Evolutionary conservation across 2,113 vertebrate species (phyloP).

Genomic region (Amia ocellicauda): DNA sequence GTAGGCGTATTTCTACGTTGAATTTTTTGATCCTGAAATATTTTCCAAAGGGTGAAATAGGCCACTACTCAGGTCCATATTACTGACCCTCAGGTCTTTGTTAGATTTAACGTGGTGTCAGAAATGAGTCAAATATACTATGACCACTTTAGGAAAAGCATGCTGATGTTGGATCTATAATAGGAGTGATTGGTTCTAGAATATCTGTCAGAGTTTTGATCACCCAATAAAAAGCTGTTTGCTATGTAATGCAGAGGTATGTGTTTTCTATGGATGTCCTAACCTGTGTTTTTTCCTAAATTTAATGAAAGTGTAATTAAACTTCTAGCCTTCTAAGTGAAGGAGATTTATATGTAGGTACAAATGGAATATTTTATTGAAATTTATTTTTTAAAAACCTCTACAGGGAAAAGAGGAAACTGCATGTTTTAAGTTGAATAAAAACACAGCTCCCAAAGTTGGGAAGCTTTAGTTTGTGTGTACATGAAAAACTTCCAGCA

Average conservation of each 20-base stretch:
- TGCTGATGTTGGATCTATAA: background rate
- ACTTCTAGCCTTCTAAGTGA: background rate
- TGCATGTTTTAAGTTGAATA: slow-evolving; percentile 4
- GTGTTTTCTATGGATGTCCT: background rate
- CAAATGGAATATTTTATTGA: background rate
- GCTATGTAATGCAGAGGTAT: too few relatives aligned
- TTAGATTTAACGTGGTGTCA: background rate
- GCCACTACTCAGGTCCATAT: background rate
- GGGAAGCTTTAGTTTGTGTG: background rate
- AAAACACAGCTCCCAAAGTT: background rate
- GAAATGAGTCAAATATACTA: background rate
- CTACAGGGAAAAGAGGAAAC: background rate
- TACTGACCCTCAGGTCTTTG: background rate
- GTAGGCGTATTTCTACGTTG: too few relatives aligned
- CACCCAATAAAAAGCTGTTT: too few relatives aligned
- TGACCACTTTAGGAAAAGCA: background rate
- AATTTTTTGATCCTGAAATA: too few relatives aligned
- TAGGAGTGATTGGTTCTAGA: background rate
- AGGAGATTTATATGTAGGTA: background rate
- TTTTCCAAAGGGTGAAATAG: background rate
- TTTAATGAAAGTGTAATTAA: background rate
- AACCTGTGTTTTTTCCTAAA: background rate
- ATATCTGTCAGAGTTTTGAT: too few relatives aligned
- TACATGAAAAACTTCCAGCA: background rate
- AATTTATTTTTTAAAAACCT: background rate